Evolutionary conservation across 2,888 invertebrate species (phyloP).

Genomic region (Apamea epomidion): DNA sequence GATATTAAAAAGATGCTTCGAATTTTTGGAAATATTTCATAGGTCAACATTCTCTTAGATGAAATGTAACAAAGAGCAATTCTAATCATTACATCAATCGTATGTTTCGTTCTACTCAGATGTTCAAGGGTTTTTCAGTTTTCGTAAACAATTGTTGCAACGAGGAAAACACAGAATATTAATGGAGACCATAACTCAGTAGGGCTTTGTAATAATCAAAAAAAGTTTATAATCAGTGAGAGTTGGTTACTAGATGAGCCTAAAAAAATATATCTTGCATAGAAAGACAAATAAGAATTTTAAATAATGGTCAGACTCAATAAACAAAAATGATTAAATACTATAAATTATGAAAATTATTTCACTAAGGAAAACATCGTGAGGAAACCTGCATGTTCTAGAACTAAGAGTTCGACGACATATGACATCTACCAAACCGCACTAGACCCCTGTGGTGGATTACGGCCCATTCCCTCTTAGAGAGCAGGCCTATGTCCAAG

Average conservation of each 20-base stretch:
- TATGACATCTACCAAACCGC: not conserved
- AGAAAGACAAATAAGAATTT: not conserved
- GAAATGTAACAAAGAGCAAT: conserved; percentile 4
- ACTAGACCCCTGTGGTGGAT: not conserved
- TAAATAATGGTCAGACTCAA: not conserved
- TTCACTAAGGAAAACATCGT: no score
- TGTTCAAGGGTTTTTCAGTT: not conserved
- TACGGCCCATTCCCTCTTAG: not conserved
- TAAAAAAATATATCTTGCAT: not conserved
- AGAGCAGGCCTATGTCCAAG: not conserved
- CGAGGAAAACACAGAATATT: not conserved
- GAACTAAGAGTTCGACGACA: not conserved
- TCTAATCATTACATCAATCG: not conserved
- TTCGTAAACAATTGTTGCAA: not conserved
- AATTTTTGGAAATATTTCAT: conserved; percentile 40
- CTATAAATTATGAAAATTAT: no score
- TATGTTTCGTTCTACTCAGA: not conserved
- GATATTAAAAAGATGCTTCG: conserved; percentile 28
- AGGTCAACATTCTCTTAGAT: conserved; percentile 42
- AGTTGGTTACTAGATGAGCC: not conserved
- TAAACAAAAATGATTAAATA: not conserved
- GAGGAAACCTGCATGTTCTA: not conserved
- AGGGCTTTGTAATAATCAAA: no score
- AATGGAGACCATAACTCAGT: not conserved
- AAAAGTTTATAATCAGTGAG: not conserved